These are phyloP conservation scores for Pseudochirops corinnae DNA, from an alignment of 2,797 vertebrate species.

Conservation along the genomic window DNA sequence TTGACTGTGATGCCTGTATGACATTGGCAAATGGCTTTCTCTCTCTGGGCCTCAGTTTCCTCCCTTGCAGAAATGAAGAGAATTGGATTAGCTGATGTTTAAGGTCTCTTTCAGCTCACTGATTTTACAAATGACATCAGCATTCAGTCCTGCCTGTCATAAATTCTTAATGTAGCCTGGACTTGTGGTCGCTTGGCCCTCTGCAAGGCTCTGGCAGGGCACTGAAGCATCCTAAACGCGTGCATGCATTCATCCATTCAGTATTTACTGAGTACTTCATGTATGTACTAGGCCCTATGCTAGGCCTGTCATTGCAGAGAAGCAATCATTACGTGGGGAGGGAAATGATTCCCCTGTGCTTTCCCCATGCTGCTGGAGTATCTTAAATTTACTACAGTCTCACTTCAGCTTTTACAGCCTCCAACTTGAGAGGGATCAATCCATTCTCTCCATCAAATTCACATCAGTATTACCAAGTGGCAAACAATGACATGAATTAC, in stretches of 20 bases:
- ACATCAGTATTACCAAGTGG: background rate
- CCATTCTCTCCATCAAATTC: background rate
- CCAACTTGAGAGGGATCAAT: background rate
- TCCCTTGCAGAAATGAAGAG: background rate
- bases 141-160: background rate
- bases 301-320: background rate
- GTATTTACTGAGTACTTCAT: background rate
- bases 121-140: background rate
- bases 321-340: background rate
- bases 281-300: background rate
- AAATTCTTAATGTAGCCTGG: background rate
- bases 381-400: background rate
- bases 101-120: background rate
- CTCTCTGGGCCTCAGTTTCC: background rate
- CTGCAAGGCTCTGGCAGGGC: background rate
- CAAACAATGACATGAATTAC: background rate
- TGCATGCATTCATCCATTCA: conserved; percentile 13
- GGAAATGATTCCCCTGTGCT: background rate
- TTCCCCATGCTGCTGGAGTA: background rate
- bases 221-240: background rate
- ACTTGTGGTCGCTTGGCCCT: background rate
- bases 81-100: background rate
- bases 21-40: background rate
- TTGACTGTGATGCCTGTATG: background rate
- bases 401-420: background rate